A percentile compares a stretch with the other conserved stretches of the same genome.
These are phyloP conservation scores for Rhadinocentrus ornatus DNA, from an alignment of 2,797 vertebrate species.

Conservation along the genomic window DNA sequence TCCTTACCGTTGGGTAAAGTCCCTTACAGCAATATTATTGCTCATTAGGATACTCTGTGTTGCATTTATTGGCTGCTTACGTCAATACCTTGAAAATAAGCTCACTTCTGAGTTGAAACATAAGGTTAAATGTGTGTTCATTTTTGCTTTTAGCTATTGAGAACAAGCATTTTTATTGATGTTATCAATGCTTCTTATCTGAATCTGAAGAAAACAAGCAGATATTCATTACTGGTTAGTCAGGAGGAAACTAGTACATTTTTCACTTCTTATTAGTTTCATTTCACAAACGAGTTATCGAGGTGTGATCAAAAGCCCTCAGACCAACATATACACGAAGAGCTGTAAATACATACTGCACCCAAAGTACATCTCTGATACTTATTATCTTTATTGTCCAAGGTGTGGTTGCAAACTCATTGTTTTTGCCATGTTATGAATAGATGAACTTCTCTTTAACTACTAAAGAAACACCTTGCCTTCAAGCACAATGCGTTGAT, in stretches of 20 bases:
- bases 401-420: constrained; percentile 10
- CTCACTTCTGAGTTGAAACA: constrained; percentile 12
- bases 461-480: constrained; percentile 29
- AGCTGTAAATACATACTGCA: not conserved
- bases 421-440: constrained; percentile 33
- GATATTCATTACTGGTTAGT: constrained; percentile 1
- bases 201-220: constrained; percentile 9
- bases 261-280: constrained; percentile 9
- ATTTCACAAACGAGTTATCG: not conserved
- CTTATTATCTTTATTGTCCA: not conserved
- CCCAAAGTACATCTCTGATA: not conserved
- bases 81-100: constrained; percentile 10
- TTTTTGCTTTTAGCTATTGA: constrained; percentile 24
- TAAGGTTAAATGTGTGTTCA: constrained; percentile 6
- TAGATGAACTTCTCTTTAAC: constrained; percentile 22
- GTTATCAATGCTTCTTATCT: constrained; percentile 4
- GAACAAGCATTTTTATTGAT: constrained; percentile 32
- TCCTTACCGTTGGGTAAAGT: not conserved
- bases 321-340: not conserved
- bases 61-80: not conserved
- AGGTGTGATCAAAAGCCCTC: not conserved
- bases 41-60: not conserved
- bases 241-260: not conserved
- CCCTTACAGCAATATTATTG: constrained; percentile 1
- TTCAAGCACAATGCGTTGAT: constrained; percentile 28